Base-by-base conservation (phyloP, 2,797 vertebrate species). In the Urocyon cinereoargenteus region DNA sequence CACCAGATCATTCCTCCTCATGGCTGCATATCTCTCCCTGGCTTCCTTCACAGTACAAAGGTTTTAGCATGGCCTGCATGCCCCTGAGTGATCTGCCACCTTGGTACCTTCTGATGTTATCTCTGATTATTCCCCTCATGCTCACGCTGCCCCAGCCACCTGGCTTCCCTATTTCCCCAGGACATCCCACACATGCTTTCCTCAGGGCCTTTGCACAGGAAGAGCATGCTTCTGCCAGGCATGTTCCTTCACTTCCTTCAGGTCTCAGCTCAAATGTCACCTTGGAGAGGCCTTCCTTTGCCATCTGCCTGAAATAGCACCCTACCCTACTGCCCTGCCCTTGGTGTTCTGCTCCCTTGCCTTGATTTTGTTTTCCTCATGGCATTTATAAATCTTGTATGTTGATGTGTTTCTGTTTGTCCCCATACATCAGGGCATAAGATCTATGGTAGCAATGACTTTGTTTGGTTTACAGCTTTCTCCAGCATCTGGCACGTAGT, bases 371-470 rank as follows among this genome's bases (percentile, higher is more conserved):
- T 84, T 95, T 94, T 66, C 49, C 51, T 13, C 3, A 51, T 40
- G 28, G 19, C 18, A 84, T 77, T 93, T 96, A 13, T 89, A 26
- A 53, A 53, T 92, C 36, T 70, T 61, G 14, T 24, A n/a, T 82
- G 36, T 81, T 96, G 53, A 14, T 51, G 3, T 85, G 28, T 66
- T 85, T 92, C 11, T 90, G 18, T 34, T 75, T 83, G 36, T 87
- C 40, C 72, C 36, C 19, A 16, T n/a, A 70, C 2, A 59, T 55
- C 15, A 81, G 53, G 53, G 19, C 34, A 0, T 72, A 64, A 89
- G 34, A 34, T 51, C 40, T 40, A 34, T 15, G 31, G 26, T 1
- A 72, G 31, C 73, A 83, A 51, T 22, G 36, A 91, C 55, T 86
- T 81, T 49, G 31, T 82, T 79, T 66, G n/a, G n/a, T 70, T 91